A percentile compares a stretch with the other conserved stretches of the same genome.
These are phyloP conservation scores for Drymonia ruficornis DNA, from an alignment of 2,888 invertebrate genomes.

Conservation along the genomic window DNA sequence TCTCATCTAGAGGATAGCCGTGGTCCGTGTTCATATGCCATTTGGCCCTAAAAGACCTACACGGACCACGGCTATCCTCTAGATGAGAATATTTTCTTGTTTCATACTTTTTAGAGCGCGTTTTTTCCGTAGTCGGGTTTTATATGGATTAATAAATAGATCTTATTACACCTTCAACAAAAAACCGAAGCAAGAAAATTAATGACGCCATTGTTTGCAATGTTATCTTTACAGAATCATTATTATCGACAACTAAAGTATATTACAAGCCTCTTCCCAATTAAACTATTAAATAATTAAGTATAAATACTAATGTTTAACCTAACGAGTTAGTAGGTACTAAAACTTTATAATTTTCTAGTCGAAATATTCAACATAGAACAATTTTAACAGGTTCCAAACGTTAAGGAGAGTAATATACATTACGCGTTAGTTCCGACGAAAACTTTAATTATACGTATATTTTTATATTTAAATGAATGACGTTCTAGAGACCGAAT, in stretches of 20 bases:
- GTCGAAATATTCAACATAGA: conserved; percentile 6
- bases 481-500: neutral
- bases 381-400: neutral
- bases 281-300: conserved; percentile 37
- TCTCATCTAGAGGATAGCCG: too few relatives aligned
- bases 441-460: conserved; percentile 6
- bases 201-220: neutral
- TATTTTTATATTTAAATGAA: neutral
- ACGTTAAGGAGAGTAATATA: too few relatives aligned
- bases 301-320: conserved; percentile 37
- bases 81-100: too few relatives aligned
- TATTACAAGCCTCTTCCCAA: conserved; percentile 43
- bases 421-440: too few relatives aligned
- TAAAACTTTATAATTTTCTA: conserved; percentile 31
- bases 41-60: too few relatives aligned
- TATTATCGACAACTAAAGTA: conserved; percentile 26
- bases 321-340: conserved; percentile 36
- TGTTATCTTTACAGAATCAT: conserved; percentile 14
- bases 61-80: too few relatives aligned
- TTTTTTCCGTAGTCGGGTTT: too few relatives aligned
- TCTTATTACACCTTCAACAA: too few relatives aligned
- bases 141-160: too few relatives aligned
- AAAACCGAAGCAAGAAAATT: too few relatives aligned
- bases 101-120: too few relatives aligned
- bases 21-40: too few relatives aligned